Base-by-base conservation (phyloP, 1,140 invertebrate genomes). In the Brachionus sp. region DNA sequence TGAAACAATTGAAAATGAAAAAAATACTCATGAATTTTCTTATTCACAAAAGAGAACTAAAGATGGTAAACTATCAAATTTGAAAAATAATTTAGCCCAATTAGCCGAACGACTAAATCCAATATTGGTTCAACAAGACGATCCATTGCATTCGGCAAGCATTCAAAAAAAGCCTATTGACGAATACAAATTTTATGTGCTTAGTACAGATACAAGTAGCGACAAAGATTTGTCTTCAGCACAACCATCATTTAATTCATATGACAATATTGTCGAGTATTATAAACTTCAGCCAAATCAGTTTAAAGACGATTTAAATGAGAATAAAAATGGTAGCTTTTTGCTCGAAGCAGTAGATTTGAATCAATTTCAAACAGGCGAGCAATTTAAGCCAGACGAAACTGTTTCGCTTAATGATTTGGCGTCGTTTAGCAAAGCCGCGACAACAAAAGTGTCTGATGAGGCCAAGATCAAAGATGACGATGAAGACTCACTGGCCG, bases 1-100 rank as follows among this genome's bases (percentile, higher is more conserved):
- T 5, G 70, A 75, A 29, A 75, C 70, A 46, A 75, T 75, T 25
- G 70, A 75, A 42, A 75, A 75, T 9, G 42, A 44, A 33, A 75
- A 75, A 46, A 75, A 46, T 46, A 75, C 25, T 13, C 39, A 75
- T 6, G 39, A 75, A 50, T 75, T 75, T 75, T 25, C 9, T 13
- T 75, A 75, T 23, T 19, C 37, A 25, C 70, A 75, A 33, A 75
- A 46, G n/a, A n/a, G 42, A n/a, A 16, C 19, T 25, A n/a, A 23
- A 13, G 25, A 75, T 4, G 70, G 42, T 23, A 75, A 46, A 75
- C 1, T 70, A 12, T 70, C 70, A 13, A 75, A 75, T 46, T 75
- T 75, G 25, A 75, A 75, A 33, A 46, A 29, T 4, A 75, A 75
- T 46, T 16, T 75, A 5, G 70, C 70, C 10, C 70, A 75, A 29